phyloP scores from a whole-genome alignment of 2,113 vertebrate species.

The Megaleporinus macrocephalus region DNA sequence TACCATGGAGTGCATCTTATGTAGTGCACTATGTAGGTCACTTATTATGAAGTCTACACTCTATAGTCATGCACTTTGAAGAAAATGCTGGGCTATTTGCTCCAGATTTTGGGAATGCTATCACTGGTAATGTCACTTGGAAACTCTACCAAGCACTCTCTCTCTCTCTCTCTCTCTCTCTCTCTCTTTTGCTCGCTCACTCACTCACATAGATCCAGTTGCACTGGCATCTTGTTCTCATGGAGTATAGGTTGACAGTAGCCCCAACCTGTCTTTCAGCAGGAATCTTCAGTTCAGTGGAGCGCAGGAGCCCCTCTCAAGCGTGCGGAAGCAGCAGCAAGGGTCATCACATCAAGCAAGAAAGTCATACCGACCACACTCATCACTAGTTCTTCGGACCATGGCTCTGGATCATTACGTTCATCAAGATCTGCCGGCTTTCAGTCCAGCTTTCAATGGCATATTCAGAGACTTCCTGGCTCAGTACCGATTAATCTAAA shows the following conservation, averaged over 20 bases:
- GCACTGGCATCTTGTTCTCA: background rate
- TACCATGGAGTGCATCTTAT: no score
- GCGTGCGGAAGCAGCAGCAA: background rate
- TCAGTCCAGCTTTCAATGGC: conserved; percentile 19
- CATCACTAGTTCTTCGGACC: background rate
- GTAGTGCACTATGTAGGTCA: no score
- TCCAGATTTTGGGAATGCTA: no score
- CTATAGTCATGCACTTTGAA: no score
- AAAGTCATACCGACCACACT: background rate
- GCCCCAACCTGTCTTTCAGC: conserved; percentile 2
- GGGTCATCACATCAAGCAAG: background rate
- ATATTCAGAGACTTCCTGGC: background rate
- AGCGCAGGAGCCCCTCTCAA: background rate
- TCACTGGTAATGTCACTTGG: background rate
- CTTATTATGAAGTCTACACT: no score
- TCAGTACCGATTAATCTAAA: conserved; percentile 4
- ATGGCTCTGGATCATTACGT: background rate
- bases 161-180: background rate
- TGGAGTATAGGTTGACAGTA: conserved; percentile 27
- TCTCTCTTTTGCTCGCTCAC: background rate
- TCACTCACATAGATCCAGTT: conserved; percentile 25
- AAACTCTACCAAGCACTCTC: background rate
- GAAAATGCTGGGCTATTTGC: no score
- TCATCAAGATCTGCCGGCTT: background rate
- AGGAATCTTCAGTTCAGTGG: conserved; percentile 4